A percentile compares a stretch with the other conserved stretches of the same genome.
These are phyloP conservation scores for Leptinotarsa juncta DNA, from an alignment of 2,888 invertebrate species.

Conservation along the genomic window DNA sequence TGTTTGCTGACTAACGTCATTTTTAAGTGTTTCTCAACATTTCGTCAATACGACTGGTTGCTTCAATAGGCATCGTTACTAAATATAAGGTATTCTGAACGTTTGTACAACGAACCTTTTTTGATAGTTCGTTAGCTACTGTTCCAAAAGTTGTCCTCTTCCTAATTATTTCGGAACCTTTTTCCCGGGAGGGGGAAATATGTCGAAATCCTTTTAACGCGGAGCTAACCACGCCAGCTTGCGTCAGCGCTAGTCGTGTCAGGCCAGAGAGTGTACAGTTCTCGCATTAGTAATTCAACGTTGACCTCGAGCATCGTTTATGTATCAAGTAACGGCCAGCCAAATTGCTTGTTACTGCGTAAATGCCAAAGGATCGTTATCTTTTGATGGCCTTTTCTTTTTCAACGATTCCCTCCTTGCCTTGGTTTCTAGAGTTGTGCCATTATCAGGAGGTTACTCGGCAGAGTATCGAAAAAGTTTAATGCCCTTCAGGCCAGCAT, in stretches of 20 bases:
- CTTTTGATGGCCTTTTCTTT: neutral
- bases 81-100: no score
- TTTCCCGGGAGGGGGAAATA: neutral
- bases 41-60: no score
- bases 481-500: neutral
- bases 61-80: no score
- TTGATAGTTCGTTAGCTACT: neutral
- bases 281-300: conserved; percentile 27
- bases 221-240: conserved; percentile 10
- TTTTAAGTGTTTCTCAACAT: no score
- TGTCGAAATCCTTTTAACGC: neutral
- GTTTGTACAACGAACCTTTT: no score
- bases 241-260: conserved; percentile 20
- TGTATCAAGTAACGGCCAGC: conserved; percentile 10
- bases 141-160: neutral
- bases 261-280: conserved; percentile 26
- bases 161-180: neutral
- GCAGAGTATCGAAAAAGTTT: neutral
- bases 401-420: neutral
- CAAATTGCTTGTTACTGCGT: neutral
- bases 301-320: conserved; percentile 29
- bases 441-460: neutral
- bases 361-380: conserved; percentile 2
- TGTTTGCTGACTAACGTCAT: no score
- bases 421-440: neutral